Evolutionary conservation across 2,888 invertebrate genomes (phyloP), one percentile per base, ranked within the genome.

Genomic region (Drosophila pegasa): DNA sequence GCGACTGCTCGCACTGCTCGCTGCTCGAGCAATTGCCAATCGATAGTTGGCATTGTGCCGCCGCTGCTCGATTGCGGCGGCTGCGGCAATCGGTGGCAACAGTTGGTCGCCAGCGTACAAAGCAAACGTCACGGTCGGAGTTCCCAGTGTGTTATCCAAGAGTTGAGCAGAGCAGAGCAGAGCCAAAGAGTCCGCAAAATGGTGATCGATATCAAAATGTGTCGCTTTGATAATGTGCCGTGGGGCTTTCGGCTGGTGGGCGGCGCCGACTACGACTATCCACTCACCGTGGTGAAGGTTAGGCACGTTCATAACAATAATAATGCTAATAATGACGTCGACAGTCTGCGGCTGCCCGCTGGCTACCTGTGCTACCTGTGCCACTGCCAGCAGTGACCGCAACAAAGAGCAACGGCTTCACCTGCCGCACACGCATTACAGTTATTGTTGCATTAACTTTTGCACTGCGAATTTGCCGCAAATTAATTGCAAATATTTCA

Each of bases 161-260:
- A 41, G 50, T 31, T 52, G 40, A 18, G n/a, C n/a, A n/a, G n/a
- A n/a, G n/a, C n/a, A n/a, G 31, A n/a, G 33, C 20, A 31, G 20
- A 50, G 35, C 22, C n/a, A 20, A 29, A 18, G 27, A 27, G 47
- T 29, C 20, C 27, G 12, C 47, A 91, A 93, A 92, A 95, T 96
- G 96, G 95, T 95, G 92, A 88, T 94, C 69, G 95, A 95, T 88
- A 93, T 96, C 70, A 94, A 94, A 91, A 93, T 94, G 91, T 94
- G 93, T 85, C 94, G 92, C 92, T 93, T 94, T 61, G 94, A 94
- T 75, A 94, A 93, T 66, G 94, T 94, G 66, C 94, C 95, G 54
- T 97, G 96, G 96, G 96, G 96, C 55, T 96, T 97, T 92, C 94
- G 96, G 60, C 92, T 97, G 66, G 94, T 95, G 71, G 96, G 96